Percentiles rank a stretch among this genome's conserved stretches.
Conservation (phyloP, 2,888 invertebrate species). For the Caenorhabditis wallacei region DNA sequence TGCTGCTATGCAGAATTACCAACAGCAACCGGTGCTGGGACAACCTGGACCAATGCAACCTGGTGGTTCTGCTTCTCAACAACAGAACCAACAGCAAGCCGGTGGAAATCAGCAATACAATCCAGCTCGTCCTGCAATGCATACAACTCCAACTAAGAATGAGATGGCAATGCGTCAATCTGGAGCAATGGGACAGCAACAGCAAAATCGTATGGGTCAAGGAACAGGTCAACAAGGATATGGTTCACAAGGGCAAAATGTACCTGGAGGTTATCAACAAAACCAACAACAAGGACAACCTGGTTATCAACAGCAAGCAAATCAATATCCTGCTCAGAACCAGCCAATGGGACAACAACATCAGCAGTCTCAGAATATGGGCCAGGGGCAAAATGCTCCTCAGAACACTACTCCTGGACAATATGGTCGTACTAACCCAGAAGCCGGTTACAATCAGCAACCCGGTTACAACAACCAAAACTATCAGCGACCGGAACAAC, state of each 20-base stretch:
- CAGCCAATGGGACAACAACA: slow-evolving; percentile 34
- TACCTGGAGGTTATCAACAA: slow-evolving; percentile 6
- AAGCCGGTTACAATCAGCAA: slow-evolving; percentile 20
- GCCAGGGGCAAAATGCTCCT: slow-evolving; percentile 21
- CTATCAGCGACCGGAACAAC: slow-evolving; percentile 26
- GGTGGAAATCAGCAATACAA: slow-evolving; percentile 6
- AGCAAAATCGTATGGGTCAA: slow-evolving; percentile 1
- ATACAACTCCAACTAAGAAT: slow-evolving; percentile 6
- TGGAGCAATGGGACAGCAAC: slow-evolving; percentile 20
- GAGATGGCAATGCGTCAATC: not conserved
- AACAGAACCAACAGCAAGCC: not conserved
- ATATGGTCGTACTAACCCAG: slow-evolving; percentile 4
- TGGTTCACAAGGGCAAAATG: slow-evolving; percentile 3
- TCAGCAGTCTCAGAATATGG: not conserved
- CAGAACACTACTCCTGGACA: slow-evolving; percentile 20
- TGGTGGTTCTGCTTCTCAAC: slow-evolving; percentile 5
- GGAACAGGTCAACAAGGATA: slow-evolving; percentile 9
- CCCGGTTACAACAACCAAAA: slow-evolving; percentile 21
- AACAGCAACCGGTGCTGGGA: slow-evolving; percentile 14
- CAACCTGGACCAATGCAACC: slow-evolving; percentile 43
- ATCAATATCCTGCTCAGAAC: not conserved
- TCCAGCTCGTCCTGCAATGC: not conserved
- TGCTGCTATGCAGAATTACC: not conserved
- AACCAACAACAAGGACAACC: not conserved
- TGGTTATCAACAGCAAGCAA: slow-evolving; percentile 37